Evolutionary conservation across 2,888 invertebrate species (phyloP), one percentile per base, ranked within the genome.

Genomic region (Monopis laevigella): DNA sequence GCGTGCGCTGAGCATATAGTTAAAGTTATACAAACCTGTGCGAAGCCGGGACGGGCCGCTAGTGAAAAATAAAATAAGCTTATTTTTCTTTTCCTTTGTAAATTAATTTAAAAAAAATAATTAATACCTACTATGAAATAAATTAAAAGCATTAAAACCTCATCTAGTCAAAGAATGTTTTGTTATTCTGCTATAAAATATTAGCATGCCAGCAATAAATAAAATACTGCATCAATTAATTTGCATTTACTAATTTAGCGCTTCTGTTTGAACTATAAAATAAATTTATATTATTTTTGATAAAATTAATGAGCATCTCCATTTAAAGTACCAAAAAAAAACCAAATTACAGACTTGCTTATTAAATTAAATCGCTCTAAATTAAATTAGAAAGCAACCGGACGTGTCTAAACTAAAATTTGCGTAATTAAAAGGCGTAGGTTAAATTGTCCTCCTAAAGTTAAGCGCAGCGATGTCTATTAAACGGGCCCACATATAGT

Each of bases 401-500:
- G 66, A 69, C 59, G 49, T 53, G 18, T 28, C 19, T 18, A 26
- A 55, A 55, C 52, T 54, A 58, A 64, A 67, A 67, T 62, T 53
- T 53, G 52, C 55, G 59, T 66, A 71, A 72, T 73, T 72, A 75
- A 69, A 69, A 13, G 53, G 65, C 68, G 71, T 70, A 70, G 66
- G 72, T 60, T 72, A 75, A n/a, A 72, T 75, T 68, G 71, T 67
- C 55, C 51, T 59, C 58, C 61, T 63, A 54, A 61, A 62, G 65
- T 63, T 69, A 64, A 18, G 67, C 68, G 35, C n/a, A n/a, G n/a
- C n/a, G 34, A n/a, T 7, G 21, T 71, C 59, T 66, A 69, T 69
- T 66, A 69, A 56, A 48, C 47, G 54, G 56, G 75, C 78, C 78
- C 77, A 80, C 78, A 80, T 77, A 67, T 58, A 51, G 75, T 75